phyloP scores from a whole-genome alignment of 2,888 invertebrate species.

The Noctua janthina region DNA sequence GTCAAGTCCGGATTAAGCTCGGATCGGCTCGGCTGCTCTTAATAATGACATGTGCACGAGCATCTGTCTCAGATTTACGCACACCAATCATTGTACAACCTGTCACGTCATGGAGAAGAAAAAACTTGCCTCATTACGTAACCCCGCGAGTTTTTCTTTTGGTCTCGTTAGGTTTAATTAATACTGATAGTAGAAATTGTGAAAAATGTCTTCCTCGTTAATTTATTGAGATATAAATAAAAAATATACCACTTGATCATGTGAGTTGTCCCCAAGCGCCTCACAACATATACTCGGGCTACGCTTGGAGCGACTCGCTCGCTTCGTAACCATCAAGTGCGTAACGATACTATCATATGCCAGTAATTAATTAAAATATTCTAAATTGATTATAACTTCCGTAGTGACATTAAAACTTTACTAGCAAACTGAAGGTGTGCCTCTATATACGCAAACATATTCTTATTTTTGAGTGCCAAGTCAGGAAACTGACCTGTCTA shows the following conservation, averaged over 20 bases:
- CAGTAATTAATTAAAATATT: slow-evolving; percentile 10
- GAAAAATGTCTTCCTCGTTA: slow-evolving; percentile 14
- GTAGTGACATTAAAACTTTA: background rate
- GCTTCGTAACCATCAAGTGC: slow-evolving; percentile 12
- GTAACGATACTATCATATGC: slow-evolving; percentile 9
- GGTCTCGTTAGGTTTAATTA: slow-evolving; percentile 27
- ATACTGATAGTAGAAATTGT: slow-evolving; percentile 4
- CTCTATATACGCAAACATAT: background rate
- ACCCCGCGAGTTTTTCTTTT: slow-evolving; percentile 19
- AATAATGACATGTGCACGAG: slow-evolving; percentile 79
- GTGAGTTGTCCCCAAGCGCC: slow-evolving; percentile 8
- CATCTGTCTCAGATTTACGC: slow-evolving; percentile 77
- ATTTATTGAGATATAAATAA: slow-evolving; percentile 26
- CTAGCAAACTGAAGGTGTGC: background rate
- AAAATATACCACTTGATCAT: slow-evolving; percentile 8
- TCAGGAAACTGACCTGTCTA: background rate
- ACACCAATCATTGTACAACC: slow-evolving; percentile 68
- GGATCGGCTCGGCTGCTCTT: slow-evolving; percentile 72
- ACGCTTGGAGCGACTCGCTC: slow-evolving; percentile 9
- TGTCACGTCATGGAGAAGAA: slow-evolving; percentile 41
- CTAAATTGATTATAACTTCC: slow-evolving; percentile 29
- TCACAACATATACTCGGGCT: slow-evolving; percentile 21
- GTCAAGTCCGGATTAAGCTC: slow-evolving; percentile 82
- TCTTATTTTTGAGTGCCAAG: background rate
- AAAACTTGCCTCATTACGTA: slow-evolving; percentile 35